Percentiles rank a stretch among this genome's conserved stretches.
phyloP scores from a whole-genome alignment of 2,888 invertebrate species.

The Leptogaster cylindrica region DNA sequence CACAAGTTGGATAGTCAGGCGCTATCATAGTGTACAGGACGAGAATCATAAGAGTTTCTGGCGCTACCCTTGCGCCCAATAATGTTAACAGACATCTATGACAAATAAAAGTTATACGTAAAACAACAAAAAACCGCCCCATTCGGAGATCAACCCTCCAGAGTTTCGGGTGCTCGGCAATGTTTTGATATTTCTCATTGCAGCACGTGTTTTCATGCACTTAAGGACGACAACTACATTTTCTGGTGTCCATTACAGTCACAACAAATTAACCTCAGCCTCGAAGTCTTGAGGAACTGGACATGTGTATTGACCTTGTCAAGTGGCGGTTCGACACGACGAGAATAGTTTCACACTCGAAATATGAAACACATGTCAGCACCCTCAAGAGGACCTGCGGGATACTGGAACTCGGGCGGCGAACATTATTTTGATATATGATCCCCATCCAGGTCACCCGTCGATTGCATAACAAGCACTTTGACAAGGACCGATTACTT shows the following conservation, averaged over 20 bases:
- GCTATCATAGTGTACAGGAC: not conserved
- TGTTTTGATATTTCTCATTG: conserved; percentile 35
- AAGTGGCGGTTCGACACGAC: conserved; percentile 1
- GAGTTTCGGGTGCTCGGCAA: conserved; percentile 1
- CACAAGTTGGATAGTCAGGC: conserved; percentile 21
- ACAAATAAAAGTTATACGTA: not conserved
- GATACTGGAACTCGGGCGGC: not conserved
- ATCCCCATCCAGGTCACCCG: not conserved
- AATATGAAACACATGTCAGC: conserved; percentile 11
- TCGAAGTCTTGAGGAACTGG: not conserved
- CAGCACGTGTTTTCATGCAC: conserved; percentile 37
- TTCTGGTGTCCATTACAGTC: conserved; percentile 35
- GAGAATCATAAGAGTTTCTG: conserved; percentile 3
- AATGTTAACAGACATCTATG: not conserved
- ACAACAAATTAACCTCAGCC: conserved; percentile 33
- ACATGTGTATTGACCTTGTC: conserved; percentile 35
- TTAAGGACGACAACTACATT: conserved; percentile 13
- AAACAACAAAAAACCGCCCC: conserved; percentile 17
- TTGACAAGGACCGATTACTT: not conserved
- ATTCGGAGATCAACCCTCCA: not conserved
- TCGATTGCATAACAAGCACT: not conserved
- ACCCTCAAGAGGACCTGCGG: not conserved
- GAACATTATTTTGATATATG: not conserved
- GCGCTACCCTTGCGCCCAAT: not conserved
- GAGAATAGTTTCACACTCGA: conserved; percentile 13